A percentile compares a stretch with the other conserved stretches of the same genome.
These are phyloP conservation scores for Drosophila limbata DNA, from an alignment of 2,888 invertebrate species.

Conservation along the genomic window DNA sequence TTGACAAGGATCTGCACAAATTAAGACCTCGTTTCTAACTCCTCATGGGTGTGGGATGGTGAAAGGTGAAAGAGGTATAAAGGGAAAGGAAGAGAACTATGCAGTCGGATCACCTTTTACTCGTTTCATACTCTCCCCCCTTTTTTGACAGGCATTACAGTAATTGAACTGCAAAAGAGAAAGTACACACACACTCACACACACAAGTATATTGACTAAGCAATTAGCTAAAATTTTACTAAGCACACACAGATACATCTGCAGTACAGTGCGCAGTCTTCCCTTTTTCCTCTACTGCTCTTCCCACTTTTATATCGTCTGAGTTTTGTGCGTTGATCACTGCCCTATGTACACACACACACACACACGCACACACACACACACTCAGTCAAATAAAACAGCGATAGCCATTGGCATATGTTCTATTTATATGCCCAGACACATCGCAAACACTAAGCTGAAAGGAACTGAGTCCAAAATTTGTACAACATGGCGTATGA, in stretches of 20 bases:
- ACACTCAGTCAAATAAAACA: constrained; percentile 21
- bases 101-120: constrained; percentile 6
- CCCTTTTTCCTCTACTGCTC: too few relatives aligned
- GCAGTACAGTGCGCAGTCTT: neutral
- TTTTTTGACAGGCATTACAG: constrained; percentile 29
- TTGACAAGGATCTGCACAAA: constrained; percentile 54
- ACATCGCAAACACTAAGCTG: constrained; percentile 53
- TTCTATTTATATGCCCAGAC: constrained; percentile 71
- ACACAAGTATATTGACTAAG: constrained; percentile 68
- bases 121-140: neutral
- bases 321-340: constrained; percentile 45
- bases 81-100: too few relatives aligned
- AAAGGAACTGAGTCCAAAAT: constrained; percentile 17
- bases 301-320: constrained; percentile 7
- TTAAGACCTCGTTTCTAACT: constrained; percentile 27
- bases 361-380: constrained; percentile 8
- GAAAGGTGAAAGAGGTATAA: neutral
- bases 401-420: constrained; percentile 45
- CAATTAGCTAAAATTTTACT: constrained; percentile 71
- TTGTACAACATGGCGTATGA: constrained; percentile 14
- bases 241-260: constrained; percentile 40
- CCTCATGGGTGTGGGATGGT: neutral
- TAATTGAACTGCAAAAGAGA: constrained; percentile 47
- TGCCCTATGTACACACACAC: constrained; percentile 48
- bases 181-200: neutral